Conservation (phyloP, 1,140 invertebrate species). For the Leptinotarsa undecemlineata region DNA sequence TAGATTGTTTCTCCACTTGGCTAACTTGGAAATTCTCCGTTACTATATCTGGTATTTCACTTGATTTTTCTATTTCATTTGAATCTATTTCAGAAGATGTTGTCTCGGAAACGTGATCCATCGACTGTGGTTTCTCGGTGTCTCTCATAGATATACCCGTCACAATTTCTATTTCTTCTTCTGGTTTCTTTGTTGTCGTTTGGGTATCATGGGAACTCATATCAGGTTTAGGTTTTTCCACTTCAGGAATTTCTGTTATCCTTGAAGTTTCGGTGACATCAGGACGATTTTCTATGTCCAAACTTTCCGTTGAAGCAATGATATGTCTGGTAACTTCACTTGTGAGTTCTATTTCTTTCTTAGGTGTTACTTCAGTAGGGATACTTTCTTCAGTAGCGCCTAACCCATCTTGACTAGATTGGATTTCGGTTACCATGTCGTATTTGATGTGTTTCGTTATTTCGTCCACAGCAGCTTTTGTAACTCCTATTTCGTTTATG, state of each 20-base stretch:
- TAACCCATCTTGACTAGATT: too few species aligned
- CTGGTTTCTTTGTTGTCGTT: background rate
- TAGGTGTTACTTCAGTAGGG: too few species aligned
- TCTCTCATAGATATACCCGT: slow-evolving; percentile 36
- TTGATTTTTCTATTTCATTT: slow-evolving; percentile 11
- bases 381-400: too few species aligned
- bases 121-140: slow-evolving; percentile 41
- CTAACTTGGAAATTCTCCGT: slow-evolving; percentile 42
- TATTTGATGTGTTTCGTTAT: too few species aligned
- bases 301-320: too few species aligned
- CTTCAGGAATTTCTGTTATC: background rate
- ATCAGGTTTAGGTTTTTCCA: background rate
- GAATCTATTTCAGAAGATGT: slow-evolving; percentile 15
- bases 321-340: too few species aligned
- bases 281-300: too few species aligned
- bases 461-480: background rate
- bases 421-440: too few species aligned
- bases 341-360: too few species aligned
- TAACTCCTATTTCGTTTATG: background rate
- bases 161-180: slow-evolving; percentile 40
- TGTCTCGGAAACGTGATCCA: slow-evolving; percentile 38
- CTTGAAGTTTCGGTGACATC: background rate
- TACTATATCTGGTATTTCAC: slow-evolving; percentile 9
- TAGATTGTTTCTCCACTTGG: background rate
- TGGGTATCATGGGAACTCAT: background rate